Base-by-base conservation (phyloP, 2,113 vertebrate species). In the Ranitomeya imitator region DNA sequence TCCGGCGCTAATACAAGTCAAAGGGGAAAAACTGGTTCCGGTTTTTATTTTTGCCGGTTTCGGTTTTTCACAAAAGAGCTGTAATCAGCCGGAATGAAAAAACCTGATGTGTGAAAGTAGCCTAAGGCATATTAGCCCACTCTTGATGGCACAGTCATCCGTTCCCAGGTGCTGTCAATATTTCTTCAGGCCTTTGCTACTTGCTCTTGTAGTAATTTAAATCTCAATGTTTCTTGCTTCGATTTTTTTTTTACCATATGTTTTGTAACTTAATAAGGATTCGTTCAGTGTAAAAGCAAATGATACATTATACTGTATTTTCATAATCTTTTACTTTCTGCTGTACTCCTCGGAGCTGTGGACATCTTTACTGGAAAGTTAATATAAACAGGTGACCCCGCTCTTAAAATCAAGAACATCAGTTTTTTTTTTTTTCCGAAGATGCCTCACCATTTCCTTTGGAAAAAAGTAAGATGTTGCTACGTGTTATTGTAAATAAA, bases 231-330 rank as follows among this genome's bases (percentile, higher is more conserved):
- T 74, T 74, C 55, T 85, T 85, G 67, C 54, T 51, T 77, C 55
- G 45, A 86, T 86, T 79, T 52, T 86, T 79, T 52, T 31, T 45
- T 19, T 65, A 54, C 85, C 85, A 86, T 79, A 79, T 86, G 85
- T 79, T 79, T 26, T 26, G 85, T 67, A 74, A 85, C 83, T 74
- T 76, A 76, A 83, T 85, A 85, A 86, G 63, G 71, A 77, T 86
- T 31, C 51, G 19, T 61, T 37, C 37, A 63, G 73, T 61, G 55
- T 59, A 76, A 55, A 78, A 61, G 71, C 23, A 85, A 77, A 60
- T 77, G 55, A 45, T 78, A 51, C 63, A 16, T 63, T 51, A 60
- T 77, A 51, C 71, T 52, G 61, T 54, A 54, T 63, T 77, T 15
- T 37, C 16, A 76, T 45, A 59, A 45, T 59, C 84, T 60, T 83